Base-by-base conservation (phyloP, 2,888 invertebrate species). In the Cybosia mesomella region DNA sequence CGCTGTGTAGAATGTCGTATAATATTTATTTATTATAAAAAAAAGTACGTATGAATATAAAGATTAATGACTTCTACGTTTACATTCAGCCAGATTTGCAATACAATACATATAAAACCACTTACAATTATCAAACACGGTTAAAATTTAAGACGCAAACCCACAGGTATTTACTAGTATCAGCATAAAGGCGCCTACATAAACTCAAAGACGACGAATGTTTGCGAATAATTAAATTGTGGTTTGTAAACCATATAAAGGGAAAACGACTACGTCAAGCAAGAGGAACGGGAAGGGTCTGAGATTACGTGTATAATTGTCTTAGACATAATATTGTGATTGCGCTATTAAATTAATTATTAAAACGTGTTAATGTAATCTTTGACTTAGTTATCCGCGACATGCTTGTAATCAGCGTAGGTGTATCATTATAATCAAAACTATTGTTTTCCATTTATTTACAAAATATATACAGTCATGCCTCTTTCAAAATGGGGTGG, bases 201-300 rank as follows among this genome's bases (percentile, higher is more conserved):
- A 68, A 72, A 72, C 73, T 70, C 66, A 63, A 73, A 76, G 77
- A 73, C 70, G 67, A 75, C 68, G 73, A 73, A 73, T 82, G 81
- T 81, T 81, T 76, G 79, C 74, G 76, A 80, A 83, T 83, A 82
- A 83, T 83, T 84, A 83, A 83, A 81, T 77, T 82, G 81, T 77
- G 71, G 75, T 55, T 73, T 74, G 75, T 76, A 76, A 74, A 73
- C 66, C 66, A 67, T 74, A 67, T 73, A 69, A 64, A 68, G 67
- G 65, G 70, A 58, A 66, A 72, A 72, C 71, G 70, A 73, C 70
- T 68, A 73, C 65, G 72, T 62, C 57, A 59, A 32, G 53, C 57
- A 59, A 32, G 53, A 54, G 67, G 60, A 67, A 73, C 62, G 60
- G 60, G 66, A 62, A 64, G 63, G 59, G 59, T 61, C 71, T 59